Base-by-base conservation (phyloP, 2,888 invertebrate species). In the Agrotis exclamationis region DNA sequence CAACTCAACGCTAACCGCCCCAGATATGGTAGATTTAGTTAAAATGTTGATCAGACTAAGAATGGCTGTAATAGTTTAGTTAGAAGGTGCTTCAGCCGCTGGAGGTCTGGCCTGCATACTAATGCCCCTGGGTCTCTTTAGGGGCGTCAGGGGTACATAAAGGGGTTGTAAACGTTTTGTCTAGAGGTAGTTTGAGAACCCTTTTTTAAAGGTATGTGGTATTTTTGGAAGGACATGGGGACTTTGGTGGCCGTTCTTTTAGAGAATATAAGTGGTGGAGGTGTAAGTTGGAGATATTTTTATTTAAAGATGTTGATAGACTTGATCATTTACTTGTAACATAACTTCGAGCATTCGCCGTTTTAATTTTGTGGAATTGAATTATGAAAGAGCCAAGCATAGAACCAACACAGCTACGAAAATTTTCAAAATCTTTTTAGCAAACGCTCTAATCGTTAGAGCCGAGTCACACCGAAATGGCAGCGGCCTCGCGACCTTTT, bases 51-150 rank as follows among this genome's bases (percentile, higher is more conserved):
- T 85, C 84, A 82, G 65, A 72, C 76, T 68, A 74, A 76, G 82
- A 85, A 85, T 74, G 75, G 77, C 75, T 78, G 85, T 83, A 80
- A 85, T 83, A 85, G 85, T 83, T 85, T 79, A 85, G 84, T 85
- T 77, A 60, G 76, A 64, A 77, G 72, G 78, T 77, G 79, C 66
- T 64, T 53, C 63, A 60, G 54, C 13, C 47, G 45, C 59, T 24
- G 50, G n/a, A 20, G 14, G 2, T 39, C 53, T 9, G 53, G 59
- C 47, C 67, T 48, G 80, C 80, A 85, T 85, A 85, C 79, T 85
- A 73, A 85, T 85, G 51, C 14, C 22, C 16, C 7, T 5, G 58
- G 54, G 24, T 33, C 58, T 56, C 39, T 65, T 60, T 20, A 63
- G 63, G 59, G 39, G 44, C 56, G 24, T 68, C 13, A 66, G 33